These are phyloP conservation scores for Euschistus heros DNA, from an alignment of 1,140 invertebrate genomes.

Conservation along the genomic window DNA sequence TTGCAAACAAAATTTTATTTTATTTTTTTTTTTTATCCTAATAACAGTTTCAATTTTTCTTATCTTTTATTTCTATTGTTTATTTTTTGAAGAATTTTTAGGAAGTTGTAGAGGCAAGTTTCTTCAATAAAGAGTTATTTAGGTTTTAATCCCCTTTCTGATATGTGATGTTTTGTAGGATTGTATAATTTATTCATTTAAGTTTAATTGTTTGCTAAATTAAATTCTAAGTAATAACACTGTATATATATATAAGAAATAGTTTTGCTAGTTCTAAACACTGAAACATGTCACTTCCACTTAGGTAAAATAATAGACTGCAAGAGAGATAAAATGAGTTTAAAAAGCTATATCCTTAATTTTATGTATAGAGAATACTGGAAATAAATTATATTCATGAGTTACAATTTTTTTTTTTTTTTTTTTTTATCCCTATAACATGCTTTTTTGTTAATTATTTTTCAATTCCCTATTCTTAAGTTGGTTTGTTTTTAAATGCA, in stretches of 20 bases:
- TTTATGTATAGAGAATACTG: constrained; percentile 23
- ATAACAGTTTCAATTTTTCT: no score
- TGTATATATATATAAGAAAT: constrained; percentile 22
- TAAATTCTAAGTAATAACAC: constrained; percentile 15
- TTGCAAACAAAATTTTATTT: no score
- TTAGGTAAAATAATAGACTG: constrained; percentile 25
- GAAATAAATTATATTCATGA: constrained; percentile 10
- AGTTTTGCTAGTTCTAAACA: constrained; percentile 21
- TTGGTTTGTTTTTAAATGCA: no score
- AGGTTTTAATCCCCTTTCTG: neutral
- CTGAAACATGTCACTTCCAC: constrained; percentile 13
- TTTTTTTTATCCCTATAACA: no score
- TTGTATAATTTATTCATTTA: neutral
- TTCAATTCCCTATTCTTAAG: no score
- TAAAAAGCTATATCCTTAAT: constrained; percentile 24
- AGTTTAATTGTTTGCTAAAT: constrained; percentile 16
- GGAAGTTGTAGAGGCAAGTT: neutral
- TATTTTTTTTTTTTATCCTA: no score
- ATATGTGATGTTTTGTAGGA: neutral
- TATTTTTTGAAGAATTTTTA: neutral
- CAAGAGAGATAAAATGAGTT: constrained; percentile 1
- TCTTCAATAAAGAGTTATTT: neutral
- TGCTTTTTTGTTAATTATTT: no score
- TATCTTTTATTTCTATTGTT: neutral
- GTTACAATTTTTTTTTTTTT: neutral